Conservation (phyloP, 92 coral and sea anemone genomes). For the Zoanthus solanderi region DNA sequence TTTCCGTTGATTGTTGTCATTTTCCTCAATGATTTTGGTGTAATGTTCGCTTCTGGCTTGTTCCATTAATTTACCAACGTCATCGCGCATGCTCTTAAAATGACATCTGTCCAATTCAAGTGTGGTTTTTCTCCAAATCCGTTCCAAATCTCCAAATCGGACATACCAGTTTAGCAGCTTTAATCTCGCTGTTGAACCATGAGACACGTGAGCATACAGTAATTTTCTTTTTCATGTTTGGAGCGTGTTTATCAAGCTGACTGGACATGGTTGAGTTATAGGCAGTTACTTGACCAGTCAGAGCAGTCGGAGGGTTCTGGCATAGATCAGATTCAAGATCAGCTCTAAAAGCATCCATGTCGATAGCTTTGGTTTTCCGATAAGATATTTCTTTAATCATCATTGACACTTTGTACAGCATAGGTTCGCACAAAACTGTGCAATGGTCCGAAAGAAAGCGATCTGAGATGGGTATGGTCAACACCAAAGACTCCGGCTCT, state of each 20-base stretch:
- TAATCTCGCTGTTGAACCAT: slow-evolving; percentile 39
- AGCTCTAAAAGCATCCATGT: not conserved
- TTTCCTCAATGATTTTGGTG: slow-evolving; percentile 4
- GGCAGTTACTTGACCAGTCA: slow-evolving; percentile 20
- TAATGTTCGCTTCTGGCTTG: slow-evolving; percentile 14
- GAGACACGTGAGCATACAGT: slow-evolving; percentile 14
- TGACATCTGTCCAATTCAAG: slow-evolving; percentile 12
- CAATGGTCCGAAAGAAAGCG: slow-evolving; percentile 41
- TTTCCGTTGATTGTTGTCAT: slow-evolving; percentile 19
- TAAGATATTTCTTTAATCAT: not conserved
- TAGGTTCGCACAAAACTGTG: slow-evolving; percentile 41
- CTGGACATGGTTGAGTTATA: slow-evolving; percentile 32
- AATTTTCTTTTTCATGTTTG: slow-evolving; percentile 20
- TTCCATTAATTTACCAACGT: not conserved
- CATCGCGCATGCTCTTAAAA: slow-evolving; percentile 10
- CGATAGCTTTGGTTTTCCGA: slow-evolving; percentile 28
- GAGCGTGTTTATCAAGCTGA: slow-evolving; percentile 45
- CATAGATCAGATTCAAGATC: slow-evolving; percentile 14
- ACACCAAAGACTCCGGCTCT: slow-evolving; percentile 23
- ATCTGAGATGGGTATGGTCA: slow-evolving; percentile 42
- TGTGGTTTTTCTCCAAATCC: slow-evolving; percentile 16
- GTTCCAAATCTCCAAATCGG: not conserved
- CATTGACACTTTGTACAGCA: slow-evolving; percentile 18
- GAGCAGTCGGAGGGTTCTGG: not conserved
- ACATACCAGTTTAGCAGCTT: slow-evolving; percentile 2